These are phyloP conservation scores for Pristionchus japonicus DNA, from an alignment of 2,888 invertebrate species.

Conservation along the genomic window DNA sequence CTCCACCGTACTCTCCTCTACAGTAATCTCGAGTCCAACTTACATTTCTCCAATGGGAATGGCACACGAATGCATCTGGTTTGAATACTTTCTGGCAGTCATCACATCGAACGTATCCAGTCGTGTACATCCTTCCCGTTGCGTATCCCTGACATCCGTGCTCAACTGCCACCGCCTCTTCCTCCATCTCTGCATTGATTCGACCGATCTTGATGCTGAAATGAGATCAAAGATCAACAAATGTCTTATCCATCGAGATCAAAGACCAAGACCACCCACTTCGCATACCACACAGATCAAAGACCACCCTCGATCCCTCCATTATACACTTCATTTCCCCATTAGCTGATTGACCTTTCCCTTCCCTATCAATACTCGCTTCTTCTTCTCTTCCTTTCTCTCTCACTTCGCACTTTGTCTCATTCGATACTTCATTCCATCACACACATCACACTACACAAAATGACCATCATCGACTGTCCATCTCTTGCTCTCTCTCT, in stretches of 20 bases:
- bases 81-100: not conserved
- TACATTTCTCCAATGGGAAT: not conserved
- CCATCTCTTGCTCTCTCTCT: too few relatives aligned
- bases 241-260: not conserved
- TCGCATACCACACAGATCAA: too few relatives aligned
- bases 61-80: slow-evolving; percentile 19
- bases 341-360: not conserved
- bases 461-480: not conserved
- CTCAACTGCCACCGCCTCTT: not conserved
- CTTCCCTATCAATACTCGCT: not conserved
- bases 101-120: not conserved
- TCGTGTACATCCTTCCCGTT: not conserved
- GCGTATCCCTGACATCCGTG: slow-evolving; percentile 5
- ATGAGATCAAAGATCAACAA: not conserved
- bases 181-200: not conserved
- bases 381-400: not conserved
- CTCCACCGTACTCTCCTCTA: not conserved
- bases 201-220: not conserved
- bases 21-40: not conserved
- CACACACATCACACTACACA: not conserved
- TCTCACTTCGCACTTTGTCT: slow-evolving; percentile 11
- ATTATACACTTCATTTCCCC: not conserved
- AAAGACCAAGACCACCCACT: not conserved
- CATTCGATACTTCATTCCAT: not conserved
- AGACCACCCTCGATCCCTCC: not conserved